Conservation (phyloP, 2,888 invertebrate genomes). For the Apamea sordens region DNA sequence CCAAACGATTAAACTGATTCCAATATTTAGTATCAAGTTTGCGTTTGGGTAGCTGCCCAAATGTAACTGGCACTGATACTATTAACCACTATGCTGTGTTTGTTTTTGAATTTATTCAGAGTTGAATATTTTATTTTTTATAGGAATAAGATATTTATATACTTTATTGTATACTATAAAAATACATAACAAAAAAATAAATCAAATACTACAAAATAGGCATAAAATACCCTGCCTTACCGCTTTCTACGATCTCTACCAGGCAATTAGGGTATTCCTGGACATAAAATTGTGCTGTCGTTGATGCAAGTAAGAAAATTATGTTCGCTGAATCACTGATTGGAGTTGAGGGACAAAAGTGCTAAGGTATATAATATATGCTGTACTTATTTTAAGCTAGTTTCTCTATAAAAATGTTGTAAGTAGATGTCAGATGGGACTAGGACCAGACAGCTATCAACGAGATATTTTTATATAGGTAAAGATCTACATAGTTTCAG, state of each 20-base stretch:
- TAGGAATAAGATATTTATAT: too few species aligned
- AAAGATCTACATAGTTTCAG: neutral
- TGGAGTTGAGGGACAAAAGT: neutral
- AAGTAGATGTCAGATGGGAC: neutral
- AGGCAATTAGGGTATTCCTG: too few species aligned
- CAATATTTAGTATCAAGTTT: conserved; percentile 40
- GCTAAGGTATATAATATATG: neutral
- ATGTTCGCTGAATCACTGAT: neutral
- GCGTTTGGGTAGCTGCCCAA: conserved; percentile 56
- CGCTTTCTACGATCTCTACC: too few species aligned
- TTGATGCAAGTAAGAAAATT: neutral
- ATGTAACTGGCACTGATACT: conserved; percentile 43
- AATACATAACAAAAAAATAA: too few species aligned
- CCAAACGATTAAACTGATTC: conserved; percentile 42
- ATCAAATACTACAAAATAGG: too few species aligned
- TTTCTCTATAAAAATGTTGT: neutral
- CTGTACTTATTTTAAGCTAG: neutral
- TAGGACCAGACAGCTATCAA: neutral
- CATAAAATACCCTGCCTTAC: too few species aligned
- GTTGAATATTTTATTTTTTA: neutral
- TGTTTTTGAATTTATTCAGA: neutral
- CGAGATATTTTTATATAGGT: neutral
- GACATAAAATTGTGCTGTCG: too few species aligned
- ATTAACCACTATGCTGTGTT: conserved; percentile 26
- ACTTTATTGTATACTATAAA: too few species aligned